Base-by-base conservation (phyloP, 2,888 invertebrate genomes). In the Automeris io region DNA sequence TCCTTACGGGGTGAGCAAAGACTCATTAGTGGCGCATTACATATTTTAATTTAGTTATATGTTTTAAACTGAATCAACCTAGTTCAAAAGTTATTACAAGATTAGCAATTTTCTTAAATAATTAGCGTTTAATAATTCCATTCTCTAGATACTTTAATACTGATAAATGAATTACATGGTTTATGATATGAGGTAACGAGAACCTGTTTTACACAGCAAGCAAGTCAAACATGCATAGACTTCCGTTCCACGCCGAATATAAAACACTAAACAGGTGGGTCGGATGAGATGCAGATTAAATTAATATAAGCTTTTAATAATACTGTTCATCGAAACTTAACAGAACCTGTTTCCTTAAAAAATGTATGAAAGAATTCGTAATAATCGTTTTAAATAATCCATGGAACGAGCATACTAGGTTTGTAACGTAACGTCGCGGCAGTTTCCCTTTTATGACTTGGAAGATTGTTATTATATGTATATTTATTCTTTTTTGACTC, bases 221-320 rank as follows among this genome's bases (percentile, higher is more conserved):
- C 16, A 18, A 37, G 37, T 37, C 18, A 29, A 31, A 37, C 31
- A 22, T 31, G 16, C 22, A 37, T 31, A 32, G 31, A 45, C 47
- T 45, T 48, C 43, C 47, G 43, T 43, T 45, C 40, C 37, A 29
- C 43, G 35, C 35, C 33, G 26, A 39, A 31, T 33, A 37, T 40
- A 42, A 41, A 37, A 37, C 37, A 37, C 23, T 32, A 37, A 43
- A 33, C 47, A 45, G 45, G 45, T 45, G 47, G 29, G 40, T 41
- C 41, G 18, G 23, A 29, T 31, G 35, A 33, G 32, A 32, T 23
- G 23, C 23, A 23, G 37, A 37, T 32, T 32, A 31, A 37, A 31
- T 41, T 33, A 47, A 47, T 37, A 40, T 41, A 44, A 22, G 31
- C 31, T 37, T 37, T 29, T 12, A 39, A 12, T 31, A 31, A 16